phyloP scores from a whole-genome alignment of 2,797 vertebrate genomes.

The Hylomyscus alleni region DNA sequence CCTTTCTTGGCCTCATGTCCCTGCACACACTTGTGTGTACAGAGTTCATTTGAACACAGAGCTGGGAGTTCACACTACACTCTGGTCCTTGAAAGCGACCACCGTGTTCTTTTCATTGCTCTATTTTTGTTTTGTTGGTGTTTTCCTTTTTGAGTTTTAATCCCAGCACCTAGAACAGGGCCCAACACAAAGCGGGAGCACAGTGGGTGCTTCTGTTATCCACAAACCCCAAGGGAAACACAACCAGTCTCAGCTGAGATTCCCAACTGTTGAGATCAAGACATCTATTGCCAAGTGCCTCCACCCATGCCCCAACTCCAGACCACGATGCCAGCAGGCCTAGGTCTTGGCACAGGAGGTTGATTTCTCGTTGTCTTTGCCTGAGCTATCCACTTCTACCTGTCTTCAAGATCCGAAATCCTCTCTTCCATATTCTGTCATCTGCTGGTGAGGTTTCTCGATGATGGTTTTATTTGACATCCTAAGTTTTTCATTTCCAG shows the following conservation, averaged over 20 bases:
- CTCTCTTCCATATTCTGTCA: background rate
- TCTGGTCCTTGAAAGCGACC: background rate
- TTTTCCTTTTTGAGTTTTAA: background rate
- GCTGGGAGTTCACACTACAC: background rate
- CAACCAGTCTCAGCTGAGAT: background rate
- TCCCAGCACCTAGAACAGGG: background rate
- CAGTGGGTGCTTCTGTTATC: background rate
- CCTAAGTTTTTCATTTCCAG: background rate
- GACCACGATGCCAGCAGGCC: background rate
- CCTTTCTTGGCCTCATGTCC: background rate
- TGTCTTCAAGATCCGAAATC: too few relatives aligned
- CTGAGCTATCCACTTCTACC: background rate
- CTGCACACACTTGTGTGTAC: background rate
- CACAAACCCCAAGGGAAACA: background rate
- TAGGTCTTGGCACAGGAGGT: background rate
- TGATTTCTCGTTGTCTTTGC: background rate
- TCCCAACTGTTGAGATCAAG: constrained; percentile 6
- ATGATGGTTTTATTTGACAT: background rate
- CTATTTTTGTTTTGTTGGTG: background rate
- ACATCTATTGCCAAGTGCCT: background rate
- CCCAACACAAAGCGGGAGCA: background rate
- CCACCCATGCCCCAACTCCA: background rate
- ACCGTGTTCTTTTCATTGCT: background rate
- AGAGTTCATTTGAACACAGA: background rate
- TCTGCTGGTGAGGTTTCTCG: background rate